Evolutionary conservation across 2,888 invertebrate genomes (phyloP), one percentile per base, ranked within the genome.

Genomic region (Drosophila rellima): DNA sequence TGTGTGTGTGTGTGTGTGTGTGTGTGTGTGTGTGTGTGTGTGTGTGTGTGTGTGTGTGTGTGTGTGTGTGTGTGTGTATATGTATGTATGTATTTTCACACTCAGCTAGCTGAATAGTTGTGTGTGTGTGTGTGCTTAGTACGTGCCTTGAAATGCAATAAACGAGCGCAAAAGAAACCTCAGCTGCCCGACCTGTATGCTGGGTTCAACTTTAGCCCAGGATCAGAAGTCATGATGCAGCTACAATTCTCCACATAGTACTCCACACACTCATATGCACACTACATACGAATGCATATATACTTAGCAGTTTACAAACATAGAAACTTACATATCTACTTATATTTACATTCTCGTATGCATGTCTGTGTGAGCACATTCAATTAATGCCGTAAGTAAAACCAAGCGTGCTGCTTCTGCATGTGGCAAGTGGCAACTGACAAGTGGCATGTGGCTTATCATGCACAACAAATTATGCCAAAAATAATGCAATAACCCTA

Each of bases 141-240:
- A 82, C 83, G 83, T 86, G 82, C 80, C 83, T 73, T 66, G 70
- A 71, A 84, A 79, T 82, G 80, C 80, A 80, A 79, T 82, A 82
- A 84, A 68, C 68, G 75, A 57, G 73, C 68, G 63, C 72, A 73
- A 67, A 67, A 57, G 50, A 57, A 68, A 64, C 74, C 63, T 67
- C 80, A 79, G 80, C 80, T 77, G 62, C 18, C 37, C 48, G 44
- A 73, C 63, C 69, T 78, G 74, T 40, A 33, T 61, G 35, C 47
- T 18, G 20, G 29, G 13, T 39, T 37, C 26, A 44, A 23, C 47
- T 57, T 31, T 35, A 60, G 31, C 37, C 37, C 56, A 50, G 78
- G 52, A 74, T 71, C 78, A 77, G 56, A 61, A 45, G 33, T 63
- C 63, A 56, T 72, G 74, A 66, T 77, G 78, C 57, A 74, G 57